These are phyloP conservation scores for Scyliorhinus canicula DNA, from an alignment of 2,797 vertebrate genomes.

Conservation along the genomic window DNA sequence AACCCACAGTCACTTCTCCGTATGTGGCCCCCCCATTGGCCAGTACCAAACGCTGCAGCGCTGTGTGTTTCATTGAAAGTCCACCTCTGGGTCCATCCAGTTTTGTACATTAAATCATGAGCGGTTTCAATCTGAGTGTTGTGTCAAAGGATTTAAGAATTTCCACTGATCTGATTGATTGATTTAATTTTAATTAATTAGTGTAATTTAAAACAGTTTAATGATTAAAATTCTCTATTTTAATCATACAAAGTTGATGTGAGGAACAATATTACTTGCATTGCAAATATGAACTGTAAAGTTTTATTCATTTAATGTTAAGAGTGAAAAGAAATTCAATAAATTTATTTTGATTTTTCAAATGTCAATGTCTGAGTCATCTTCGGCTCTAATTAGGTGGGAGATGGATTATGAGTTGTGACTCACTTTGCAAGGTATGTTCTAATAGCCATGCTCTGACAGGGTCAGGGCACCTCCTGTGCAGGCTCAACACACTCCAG, in stretches of 20 bases:
- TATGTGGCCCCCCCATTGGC: too few species aligned
- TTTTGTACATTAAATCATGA: too few species aligned
- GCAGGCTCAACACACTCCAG: neutral
- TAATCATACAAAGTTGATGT: too few species aligned
- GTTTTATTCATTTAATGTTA: neutral
- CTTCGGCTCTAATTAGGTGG: neutral
- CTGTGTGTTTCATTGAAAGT: too few species aligned
- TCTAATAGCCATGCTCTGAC: neutral
- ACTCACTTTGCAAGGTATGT: neutral
- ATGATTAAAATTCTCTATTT: too few species aligned
- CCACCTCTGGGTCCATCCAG: too few species aligned
- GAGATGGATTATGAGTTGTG: neutral
- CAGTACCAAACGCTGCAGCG: too few species aligned
- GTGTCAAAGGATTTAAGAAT: neutral
- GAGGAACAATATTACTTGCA: too few species aligned
- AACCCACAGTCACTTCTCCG: too few species aligned
- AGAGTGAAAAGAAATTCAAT: neutral
- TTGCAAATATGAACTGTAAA: neutral
- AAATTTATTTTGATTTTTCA: neutral
- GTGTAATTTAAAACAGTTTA: too few species aligned
- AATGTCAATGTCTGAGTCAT: neutral
- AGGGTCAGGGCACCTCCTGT: neutral
- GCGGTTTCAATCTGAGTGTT: too few species aligned
- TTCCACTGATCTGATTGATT: neutral
- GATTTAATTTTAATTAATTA: neutral